Percentiles rank a stretch among this genome's conserved stretches.
These are phyloP conservation scores for Callionymus lyra DNA, from an alignment of 2,113 vertebrate species.

Conservation along the genomic window DNA sequence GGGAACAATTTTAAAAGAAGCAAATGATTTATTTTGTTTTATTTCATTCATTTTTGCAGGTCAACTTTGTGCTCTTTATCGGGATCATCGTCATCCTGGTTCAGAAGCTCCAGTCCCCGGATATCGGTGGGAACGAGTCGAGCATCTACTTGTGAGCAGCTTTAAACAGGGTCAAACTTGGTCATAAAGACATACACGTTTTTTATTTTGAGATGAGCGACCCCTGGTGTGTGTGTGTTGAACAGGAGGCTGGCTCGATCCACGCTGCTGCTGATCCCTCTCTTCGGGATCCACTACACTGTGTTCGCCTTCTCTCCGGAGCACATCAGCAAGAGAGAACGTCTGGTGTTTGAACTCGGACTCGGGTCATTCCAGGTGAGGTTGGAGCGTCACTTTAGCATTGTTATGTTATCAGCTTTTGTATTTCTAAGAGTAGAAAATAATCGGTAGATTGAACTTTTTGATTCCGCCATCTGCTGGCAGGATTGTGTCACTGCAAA, in stretches of 20 bases:
- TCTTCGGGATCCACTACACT: conserved; percentile 96
- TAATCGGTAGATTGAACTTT: too few species aligned
- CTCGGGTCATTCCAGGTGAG: conserved; percentile 95
- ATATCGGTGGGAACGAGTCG: conserved; percentile 94
- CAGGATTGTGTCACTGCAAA: too few species aligned
- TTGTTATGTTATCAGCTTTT: too few species aligned
- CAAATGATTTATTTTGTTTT: not conserved
- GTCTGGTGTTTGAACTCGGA: conserved; percentile 91
- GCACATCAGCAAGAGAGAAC: conserved; percentile 87
- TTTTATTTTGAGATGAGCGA: too few species aligned
- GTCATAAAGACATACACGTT: too few species aligned
- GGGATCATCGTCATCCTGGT: conserved; percentile 96
- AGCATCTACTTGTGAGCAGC: conserved; percentile 93
- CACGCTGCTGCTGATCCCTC: conserved; percentile 88
- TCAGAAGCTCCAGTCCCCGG: conserved; percentile 94
- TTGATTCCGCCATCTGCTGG: too few species aligned
- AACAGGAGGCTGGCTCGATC: conserved; percentile 88
- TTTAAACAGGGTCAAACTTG: too few species aligned
- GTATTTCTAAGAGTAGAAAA: too few species aligned
- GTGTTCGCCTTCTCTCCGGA: conserved; percentile 95
- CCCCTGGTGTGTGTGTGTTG: not conserved
- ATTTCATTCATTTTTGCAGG: conserved; percentile 57
- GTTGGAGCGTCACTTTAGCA: too few species aligned
- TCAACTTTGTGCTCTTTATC: conserved; percentile 94
- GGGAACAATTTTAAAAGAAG: not conserved